phyloP scores from a whole-genome alignment of 2,113 vertebrate genomes.

The Diglossa brunneiventris region DNA sequence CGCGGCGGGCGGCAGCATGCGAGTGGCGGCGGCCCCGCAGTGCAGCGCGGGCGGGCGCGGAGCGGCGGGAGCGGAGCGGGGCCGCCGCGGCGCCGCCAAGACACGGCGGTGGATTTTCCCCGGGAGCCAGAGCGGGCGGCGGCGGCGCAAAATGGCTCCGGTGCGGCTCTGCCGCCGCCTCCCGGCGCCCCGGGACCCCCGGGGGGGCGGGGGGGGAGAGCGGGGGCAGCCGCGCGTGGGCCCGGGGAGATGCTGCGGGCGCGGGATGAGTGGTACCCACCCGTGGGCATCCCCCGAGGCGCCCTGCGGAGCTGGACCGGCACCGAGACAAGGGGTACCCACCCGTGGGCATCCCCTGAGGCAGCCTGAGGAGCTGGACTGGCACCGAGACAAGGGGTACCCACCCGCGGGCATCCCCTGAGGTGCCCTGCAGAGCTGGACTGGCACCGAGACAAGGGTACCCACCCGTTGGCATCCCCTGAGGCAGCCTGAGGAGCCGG shows the following conservation, averaged over 20 bases:
- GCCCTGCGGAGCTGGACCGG: background rate
- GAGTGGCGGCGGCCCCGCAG: too few relatives aligned
- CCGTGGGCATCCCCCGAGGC: background rate
- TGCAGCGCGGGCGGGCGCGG: too few relatives aligned
- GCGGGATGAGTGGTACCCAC: background rate
- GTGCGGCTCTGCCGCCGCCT: conserved; percentile 17
- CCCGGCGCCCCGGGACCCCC: background rate
- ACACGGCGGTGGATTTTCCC: conserved; percentile 58
- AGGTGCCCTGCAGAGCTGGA: background rate
- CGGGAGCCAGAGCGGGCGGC: conserved; percentile 64
- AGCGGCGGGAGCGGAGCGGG: background rate
- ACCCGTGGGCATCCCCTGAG: background rate
- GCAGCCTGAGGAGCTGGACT: background rate
- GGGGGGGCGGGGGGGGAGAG: too few relatives aligned
- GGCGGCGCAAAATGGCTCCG: conserved; percentile 62
- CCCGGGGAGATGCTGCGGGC: background rate
- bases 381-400: background rate
- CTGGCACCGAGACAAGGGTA: background rate
- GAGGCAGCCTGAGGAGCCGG: background rate
- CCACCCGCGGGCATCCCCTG: background rate
- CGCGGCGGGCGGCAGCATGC: too few relatives aligned
- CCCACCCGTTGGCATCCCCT: background rate
- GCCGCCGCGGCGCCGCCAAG: conserved; percentile 7
- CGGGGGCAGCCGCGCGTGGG: background rate
- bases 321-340: background rate